These are phyloP conservation scores for Trachelus iudaicus DNA, from an alignment of 2,888 invertebrate species.

Conservation along the genomic window DNA sequence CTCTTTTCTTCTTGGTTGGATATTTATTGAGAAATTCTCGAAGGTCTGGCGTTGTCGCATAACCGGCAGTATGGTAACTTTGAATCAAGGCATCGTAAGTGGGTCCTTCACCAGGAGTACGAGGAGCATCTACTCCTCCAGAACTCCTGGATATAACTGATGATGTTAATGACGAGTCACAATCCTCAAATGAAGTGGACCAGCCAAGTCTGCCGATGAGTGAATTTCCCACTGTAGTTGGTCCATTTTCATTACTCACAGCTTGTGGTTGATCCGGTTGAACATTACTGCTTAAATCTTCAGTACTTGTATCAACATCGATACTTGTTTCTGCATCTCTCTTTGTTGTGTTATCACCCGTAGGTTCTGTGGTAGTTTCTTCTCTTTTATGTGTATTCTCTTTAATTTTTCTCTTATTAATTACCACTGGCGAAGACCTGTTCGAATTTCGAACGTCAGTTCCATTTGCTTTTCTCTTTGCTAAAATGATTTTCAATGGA, in stretches of 20 bases:
- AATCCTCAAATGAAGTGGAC: conserved; percentile 71
- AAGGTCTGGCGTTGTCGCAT: conserved; percentile 69
- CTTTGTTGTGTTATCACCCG: neutral
- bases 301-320: neutral
- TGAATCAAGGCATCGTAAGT: conserved; percentile 73
- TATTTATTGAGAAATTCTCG: conserved; percentile 70
- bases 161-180: conserved; percentile 67
- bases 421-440: conserved; percentile 2
- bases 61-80: conserved; percentile 69
- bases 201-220: conserved; percentile 74
- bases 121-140: conserved; percentile 64
- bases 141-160: conserved; percentile 70
- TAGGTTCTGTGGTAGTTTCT: neutral
- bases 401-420: conserved; percentile 15
- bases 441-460: conserved; percentile 35
- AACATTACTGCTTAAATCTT: neutral
- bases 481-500: conserved; percentile 77
- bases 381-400: conserved; percentile 14
- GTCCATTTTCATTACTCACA: conserved; percentile 16
- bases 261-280: conserved; percentile 7
- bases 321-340: conserved; percentile 6
- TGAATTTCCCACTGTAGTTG: conserved; percentile 72
- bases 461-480: conserved; percentile 57
- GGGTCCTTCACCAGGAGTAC: conserved; percentile 62
- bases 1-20: conserved; percentile 29